Evolutionary conservation across 2,888 invertebrate species (phyloP), one percentile per base, ranked within the genome.

Genomic region (Cactoblastis cactorum): DNA sequence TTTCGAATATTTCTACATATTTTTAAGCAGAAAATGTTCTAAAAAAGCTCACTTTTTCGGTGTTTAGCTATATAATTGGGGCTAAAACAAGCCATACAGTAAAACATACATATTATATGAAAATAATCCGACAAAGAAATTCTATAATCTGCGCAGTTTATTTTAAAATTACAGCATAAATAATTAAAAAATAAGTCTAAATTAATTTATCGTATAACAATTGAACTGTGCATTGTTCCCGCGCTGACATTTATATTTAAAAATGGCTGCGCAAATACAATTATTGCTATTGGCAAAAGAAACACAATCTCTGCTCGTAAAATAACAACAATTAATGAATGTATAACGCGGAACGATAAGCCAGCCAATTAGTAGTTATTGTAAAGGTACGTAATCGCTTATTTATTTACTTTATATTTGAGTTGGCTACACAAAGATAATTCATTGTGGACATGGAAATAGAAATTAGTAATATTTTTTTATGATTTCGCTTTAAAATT

Each of bases 321-420:
- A 80, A 73, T 68, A 67, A 67, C 65, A 74, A 77, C 69, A 76
- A 80, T 80, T 80, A 82, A 78, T 80, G 79, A 71, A 76, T 45
- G 71, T 74, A 74, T 76, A 79, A 80, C 69, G 77, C 74, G 77
- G 73, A 59, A 61, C 77, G 83, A 84, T 83, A 84, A 81, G 74
- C 57, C 65, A 62, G 73, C 77, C 81, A 85, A 87, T 85, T 87
- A 85, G 81, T 67, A 63, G 75, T 48, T 73, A 72, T 73, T 77
- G 72, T 72, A 75, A 73, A 75, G n/a, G 70, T 74, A 55, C 58
- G 65, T 76, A 72, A 76, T 67, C 59, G 62, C 70, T 33, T 38
- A 28, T 43, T 43, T 32, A 43, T 43, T 43, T 24, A 43, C 43
- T 43, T 15, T 11, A 9, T 28, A 4, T 14, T 43, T 43, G 8